These are phyloP conservation scores for Drosophila sp. DNA, from an alignment of 1,140 invertebrate species.

Conservation along the genomic window DNA sequence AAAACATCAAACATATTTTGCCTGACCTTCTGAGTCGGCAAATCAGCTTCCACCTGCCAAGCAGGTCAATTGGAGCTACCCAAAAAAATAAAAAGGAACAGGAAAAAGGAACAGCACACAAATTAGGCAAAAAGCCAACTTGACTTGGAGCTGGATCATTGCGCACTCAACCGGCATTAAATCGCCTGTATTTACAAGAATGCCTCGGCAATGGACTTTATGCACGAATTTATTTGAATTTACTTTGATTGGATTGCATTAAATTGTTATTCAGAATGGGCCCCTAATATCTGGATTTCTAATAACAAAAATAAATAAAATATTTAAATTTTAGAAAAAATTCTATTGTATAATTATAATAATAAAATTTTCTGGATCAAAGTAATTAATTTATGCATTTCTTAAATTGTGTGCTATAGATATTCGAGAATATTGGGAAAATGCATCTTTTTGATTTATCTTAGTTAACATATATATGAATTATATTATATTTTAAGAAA, in stretches of 20 bases:
- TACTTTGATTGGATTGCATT: neutral
- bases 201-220: constrained; percentile 49
- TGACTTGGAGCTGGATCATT: constrained; percentile 57
- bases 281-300: neutral
- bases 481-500: no score
- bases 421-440: no score
- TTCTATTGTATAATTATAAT: no score
- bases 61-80: neutral
- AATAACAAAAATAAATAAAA: no score
- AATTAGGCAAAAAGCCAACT: constrained; percentile 62
- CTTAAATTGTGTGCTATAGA: no score
- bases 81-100: neutral
- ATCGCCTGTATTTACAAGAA: constrained; percentile 50
- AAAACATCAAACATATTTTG: constrained; percentile 45
- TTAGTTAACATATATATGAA: no score
- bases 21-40: constrained; percentile 35
- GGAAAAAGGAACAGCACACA: constrained; percentile 32
- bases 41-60: constrained; percentile 4
- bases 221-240: neutral
- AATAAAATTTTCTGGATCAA: no score
- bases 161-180: constrained; percentile 67
- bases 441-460: no score
- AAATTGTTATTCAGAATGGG: neutral
- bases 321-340: no score
- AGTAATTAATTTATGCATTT: no score